Base-by-base conservation (phyloP, 2,888 invertebrate genomes). In the Platynereis dumerilii region DNA sequence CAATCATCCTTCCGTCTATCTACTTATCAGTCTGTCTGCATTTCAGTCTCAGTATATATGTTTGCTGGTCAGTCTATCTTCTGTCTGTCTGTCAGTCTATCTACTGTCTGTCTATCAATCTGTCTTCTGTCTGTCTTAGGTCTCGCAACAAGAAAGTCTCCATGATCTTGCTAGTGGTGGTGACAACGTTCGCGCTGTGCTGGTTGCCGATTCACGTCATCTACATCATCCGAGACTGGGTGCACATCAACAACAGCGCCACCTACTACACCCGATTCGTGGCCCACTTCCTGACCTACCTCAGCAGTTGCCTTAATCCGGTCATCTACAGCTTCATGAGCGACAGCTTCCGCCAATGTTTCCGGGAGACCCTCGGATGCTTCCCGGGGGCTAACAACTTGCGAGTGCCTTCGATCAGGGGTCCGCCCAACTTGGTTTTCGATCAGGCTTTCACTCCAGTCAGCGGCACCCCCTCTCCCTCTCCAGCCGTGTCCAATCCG, bases 241-340 rank as follows among this genome's bases (percentile, higher is more conserved):
- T n/a, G 1, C 5, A 22, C 1, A 20, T 10, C 1, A 27, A 45
- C 48, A n/a, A n/a, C 27, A 26, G 27, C 27, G 27, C 15, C 48
- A 24, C 2, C 29, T 59, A 59, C 28, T 22, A 45, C 26, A 48
- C 20, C n/a, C 22, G 29, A 2, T 44, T 59, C 48, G 20, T 44
- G 1, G 59, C 59, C 24, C 59, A 59, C 17, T 42, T 42, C 1
- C 44, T 69, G 34, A 64, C 64, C 15, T 70, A 66, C 42, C 60
- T 77, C 7, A 77, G 76, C 65, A 75, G 75, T 64, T 74, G 76
- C 5, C 66, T 78, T 17, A 79, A 79, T 64, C 79, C 79, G 0
- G 65, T 78, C 55, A 78, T 79, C 59, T 79, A 79, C 66, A 76
- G 77, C 60, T 74, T 77, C 60, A 74, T 75, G 52, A 76, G 76